Evolutionary conservation across 2,797 vertebrate species (phyloP), one percentile per base, ranked within the genome.

Genomic region (Chloroceryle amazona): DNA sequence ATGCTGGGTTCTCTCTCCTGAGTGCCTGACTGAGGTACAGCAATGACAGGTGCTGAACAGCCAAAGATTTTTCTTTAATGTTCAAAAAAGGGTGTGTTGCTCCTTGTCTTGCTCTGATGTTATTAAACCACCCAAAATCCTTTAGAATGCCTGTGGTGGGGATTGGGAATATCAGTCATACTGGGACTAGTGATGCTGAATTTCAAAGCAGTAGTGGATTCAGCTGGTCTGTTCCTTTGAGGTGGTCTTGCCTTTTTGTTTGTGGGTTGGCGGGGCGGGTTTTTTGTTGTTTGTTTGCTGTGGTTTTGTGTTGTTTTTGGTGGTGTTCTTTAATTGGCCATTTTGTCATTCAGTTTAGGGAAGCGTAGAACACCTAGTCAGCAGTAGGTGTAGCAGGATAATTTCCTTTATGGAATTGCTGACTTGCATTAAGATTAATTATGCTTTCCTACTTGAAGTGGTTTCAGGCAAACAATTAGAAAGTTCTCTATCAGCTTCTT

Each of bases 391-490:
- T 75, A 72, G 63, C 39, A 89, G 74, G 39, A 13, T 92, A 49
- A 89, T 90, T 96, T 94, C 63, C 55, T 84, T 90, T 92, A 61
- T 80, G 84, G 81, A 80, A 55, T 73, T 94, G 67, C 89, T 95
- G 83, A 95, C 81, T 90, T 79, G 44, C 11, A 1, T 78, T 57
- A 84, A 72, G 87, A 86, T 90, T 86, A 93, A 94, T 95, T 96
- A 73, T 67, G n/a, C 78, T 90, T 91, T 51, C 74, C 51, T 82
- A 47, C 74, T 80, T 93, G 81, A 44, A 90, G 47, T 80, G 22
- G 74, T 95, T 96, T 95, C 86, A 92, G 65, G 57, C 95, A 93
- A 97, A 95, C 83, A 79, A 57, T 80, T 73, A 61, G 54, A 41
- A 94, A 94, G 46, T 94, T 94, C 63, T 80, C 80, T 79, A 41